Evolutionary conservation across 2,797 vertebrate genomes (phyloP).

Genomic region (Poecilia gillii): DNA sequence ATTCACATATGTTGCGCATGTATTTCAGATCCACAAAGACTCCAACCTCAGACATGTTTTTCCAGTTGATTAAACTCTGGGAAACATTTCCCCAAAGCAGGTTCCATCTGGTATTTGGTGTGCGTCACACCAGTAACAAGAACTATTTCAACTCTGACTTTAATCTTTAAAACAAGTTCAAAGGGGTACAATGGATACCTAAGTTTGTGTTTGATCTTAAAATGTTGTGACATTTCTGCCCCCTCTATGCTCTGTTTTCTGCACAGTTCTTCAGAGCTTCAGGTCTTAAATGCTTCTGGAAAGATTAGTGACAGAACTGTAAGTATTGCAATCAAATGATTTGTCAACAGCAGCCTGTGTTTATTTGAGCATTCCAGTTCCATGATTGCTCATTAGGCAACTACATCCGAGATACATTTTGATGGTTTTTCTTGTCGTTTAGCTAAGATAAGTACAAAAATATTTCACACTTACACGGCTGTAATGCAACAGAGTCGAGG

Average conservation of each 20-base stretch:
- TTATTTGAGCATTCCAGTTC: background rate
- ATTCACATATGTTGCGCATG: background rate
- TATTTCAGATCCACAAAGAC: background rate
- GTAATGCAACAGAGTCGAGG: background rate
- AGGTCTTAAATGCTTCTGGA: background rate
- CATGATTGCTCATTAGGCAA: background rate
- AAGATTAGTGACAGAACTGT: background rate
- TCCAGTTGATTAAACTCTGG: conserved; percentile 20
- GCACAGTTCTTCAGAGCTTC: background rate
- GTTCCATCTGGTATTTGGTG: background rate
- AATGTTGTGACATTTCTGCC: background rate
- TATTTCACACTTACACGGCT: background rate
- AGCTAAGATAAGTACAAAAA: background rate
- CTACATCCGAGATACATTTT: background rate
- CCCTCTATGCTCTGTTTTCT: background rate
- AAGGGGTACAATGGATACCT: background rate
- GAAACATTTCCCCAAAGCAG: conserved; percentile 19
- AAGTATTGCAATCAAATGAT: background rate
- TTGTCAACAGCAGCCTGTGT: background rate
- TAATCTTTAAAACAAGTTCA: conserved; percentile 9
- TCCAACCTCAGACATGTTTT: background rate
- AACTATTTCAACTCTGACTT: background rate
- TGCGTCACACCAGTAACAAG: background rate
- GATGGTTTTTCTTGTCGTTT: background rate
- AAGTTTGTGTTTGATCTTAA: background rate